Base-by-base conservation (phyloP, 2,113 vertebrate species). In the Xiphias gladius region DNA sequence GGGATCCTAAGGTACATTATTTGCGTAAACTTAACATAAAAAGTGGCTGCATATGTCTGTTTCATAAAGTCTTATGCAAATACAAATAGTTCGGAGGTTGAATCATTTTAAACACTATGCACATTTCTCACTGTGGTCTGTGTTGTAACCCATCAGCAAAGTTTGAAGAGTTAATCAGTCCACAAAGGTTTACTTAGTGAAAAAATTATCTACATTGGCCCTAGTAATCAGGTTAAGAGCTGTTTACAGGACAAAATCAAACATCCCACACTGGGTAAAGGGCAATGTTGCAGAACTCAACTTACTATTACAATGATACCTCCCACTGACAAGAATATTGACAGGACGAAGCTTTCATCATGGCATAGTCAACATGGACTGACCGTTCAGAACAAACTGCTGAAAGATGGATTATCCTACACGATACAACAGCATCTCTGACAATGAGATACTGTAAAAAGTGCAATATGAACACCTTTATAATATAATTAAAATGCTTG, bases 181-280 rank as follows among this genome's bases (percentile, higher is more conserved):
- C 24, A 72, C 76, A 83, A 58, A 67, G 16, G 11, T 85, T 84
- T 55, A 64, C 62, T 55, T 24, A 74, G 5, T 52, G 35, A 5
- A 26, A 32, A 39, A 64, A 35, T 17, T 14, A 7, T 67, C 17
- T 76, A 83, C 80, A 76, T 82, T 82, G 74, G 59, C 67, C 71
- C 5, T 10, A 39, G 58, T 39, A 39, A 52, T 79, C 48, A 72
- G 55, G n/a, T 26, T 39, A 39, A 9, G 43, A 52, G 9, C 12
- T 83, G 66, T 70, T 87, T 74, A 46, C 68, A 48, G 19, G 46
- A 28, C 24, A 54, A 81, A 75, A 39, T 69, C 78, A 73, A 90
- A 67, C 68, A 86, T 71, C 59, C 46, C 58, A 59, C 6, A 0
- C 68, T 52, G 79, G 62, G 46, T 82, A 86, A 90, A 88, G 86